These are phyloP conservation scores for Monomorium pharaonis DNA, from an alignment of 1,140 invertebrate genomes.

Conservation along the genomic window DNA sequence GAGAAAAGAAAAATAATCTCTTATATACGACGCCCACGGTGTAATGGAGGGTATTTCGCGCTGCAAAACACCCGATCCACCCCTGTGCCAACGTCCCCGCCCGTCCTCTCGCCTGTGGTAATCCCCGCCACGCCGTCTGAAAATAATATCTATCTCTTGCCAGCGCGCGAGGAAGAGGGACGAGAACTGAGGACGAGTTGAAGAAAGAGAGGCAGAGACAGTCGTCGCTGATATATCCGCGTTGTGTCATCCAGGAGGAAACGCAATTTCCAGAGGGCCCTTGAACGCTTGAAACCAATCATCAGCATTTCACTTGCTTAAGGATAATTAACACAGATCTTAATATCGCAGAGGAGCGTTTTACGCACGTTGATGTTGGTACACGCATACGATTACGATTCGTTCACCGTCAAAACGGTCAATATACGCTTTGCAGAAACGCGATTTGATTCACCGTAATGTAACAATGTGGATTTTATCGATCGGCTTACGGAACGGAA, in stretches of 20 bases:
- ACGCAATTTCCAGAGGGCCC: conserved; percentile 61
- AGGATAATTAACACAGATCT: conserved; percentile 57
- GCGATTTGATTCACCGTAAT: conserved; percentile 45
- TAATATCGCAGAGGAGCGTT: background rate
- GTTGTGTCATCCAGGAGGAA: conserved; percentile 59
- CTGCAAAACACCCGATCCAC: conserved; percentile 81
- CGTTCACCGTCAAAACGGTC: background rate
- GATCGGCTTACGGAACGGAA: conserved; percentile 51
- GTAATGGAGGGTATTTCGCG: conserved; percentile 84
- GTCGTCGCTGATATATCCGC: conserved; percentile 72
- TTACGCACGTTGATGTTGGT: background rate
- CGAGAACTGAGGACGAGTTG: conserved; percentile 34
- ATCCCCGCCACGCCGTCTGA: conserved; percentile 73
- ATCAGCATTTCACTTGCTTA: conserved; percentile 21
- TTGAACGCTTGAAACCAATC: conserved; percentile 17
- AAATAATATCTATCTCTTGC: conserved; percentile 82
- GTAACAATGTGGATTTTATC: conserved; percentile 54
- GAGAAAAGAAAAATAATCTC: conserved; percentile 82
- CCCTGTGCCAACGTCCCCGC: conserved; percentile 65
- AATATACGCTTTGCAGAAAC: background rate
- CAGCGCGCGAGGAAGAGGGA: conserved; percentile 50
- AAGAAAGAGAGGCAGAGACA: conserved; percentile 55
- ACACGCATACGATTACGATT: background rate
- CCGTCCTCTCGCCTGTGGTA: conserved; percentile 59
- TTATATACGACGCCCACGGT: conserved; percentile 80